These are phyloP conservation scores for Trachelus troglodyta DNA, from an alignment of 2,888 invertebrate genomes.

Conservation along the genomic window DNA sequence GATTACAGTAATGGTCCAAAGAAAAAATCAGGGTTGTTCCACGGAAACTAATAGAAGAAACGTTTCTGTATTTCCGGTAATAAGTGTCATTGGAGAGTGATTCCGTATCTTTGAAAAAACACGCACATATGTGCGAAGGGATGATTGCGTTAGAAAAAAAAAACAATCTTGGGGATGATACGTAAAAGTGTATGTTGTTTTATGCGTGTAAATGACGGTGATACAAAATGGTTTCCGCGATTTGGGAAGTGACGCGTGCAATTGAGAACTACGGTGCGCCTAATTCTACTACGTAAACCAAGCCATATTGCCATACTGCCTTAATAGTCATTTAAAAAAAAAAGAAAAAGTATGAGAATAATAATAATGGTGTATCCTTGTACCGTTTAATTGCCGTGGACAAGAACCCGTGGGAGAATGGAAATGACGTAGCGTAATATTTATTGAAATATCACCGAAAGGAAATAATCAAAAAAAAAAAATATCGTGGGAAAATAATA, in stretches of 20 bases:
- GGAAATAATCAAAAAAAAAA: background rate
- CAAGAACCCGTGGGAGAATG: too few relatives aligned
- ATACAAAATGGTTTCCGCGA: too few relatives aligned
- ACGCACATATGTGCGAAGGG: conserved; percentile 25
- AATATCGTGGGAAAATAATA: background rate
- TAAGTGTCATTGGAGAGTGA: too few relatives aligned
- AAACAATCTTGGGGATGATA: conserved; percentile 18
- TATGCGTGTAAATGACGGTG: conserved; percentile 1
- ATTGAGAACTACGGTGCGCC: conserved; percentile 2
- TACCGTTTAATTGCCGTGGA: too few relatives aligned
- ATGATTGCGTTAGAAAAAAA: too few relatives aligned
- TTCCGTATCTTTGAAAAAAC: conserved; percentile 10
- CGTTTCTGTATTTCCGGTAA: too few relatives aligned
- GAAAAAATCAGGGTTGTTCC: too few relatives aligned
- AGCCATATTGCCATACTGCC: conserved; percentile 64
- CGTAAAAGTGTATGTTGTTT: conserved; percentile 12
- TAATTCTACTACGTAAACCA: conserved; percentile 36
- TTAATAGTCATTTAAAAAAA: conserved; percentile 58
- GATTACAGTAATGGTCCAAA: too few relatives aligned
- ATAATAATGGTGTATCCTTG: background rate
- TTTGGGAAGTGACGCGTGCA: too few relatives aligned
- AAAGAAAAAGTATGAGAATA: background rate
- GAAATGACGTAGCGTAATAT: too few relatives aligned
- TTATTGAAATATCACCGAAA: too few relatives aligned
- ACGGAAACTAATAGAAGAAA: too few relatives aligned